phyloP scores from a whole-genome alignment of 2,113 vertebrate species.

The Ondatra zibethicus region DNA sequence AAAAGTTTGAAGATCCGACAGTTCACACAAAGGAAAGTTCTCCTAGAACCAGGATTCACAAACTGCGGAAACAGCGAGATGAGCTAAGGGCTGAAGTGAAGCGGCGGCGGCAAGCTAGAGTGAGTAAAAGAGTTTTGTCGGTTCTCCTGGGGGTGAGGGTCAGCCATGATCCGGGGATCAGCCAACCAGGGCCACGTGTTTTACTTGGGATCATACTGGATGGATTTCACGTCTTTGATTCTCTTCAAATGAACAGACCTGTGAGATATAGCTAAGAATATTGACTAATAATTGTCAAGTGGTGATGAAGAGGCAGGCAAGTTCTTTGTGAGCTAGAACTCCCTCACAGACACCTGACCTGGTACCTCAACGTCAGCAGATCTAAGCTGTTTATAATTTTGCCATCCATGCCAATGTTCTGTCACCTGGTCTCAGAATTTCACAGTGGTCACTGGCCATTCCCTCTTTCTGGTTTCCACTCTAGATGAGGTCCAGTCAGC shows the following conservation, averaged over 20 bases:
- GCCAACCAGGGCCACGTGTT: not conserved
- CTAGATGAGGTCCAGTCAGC: not conserved
- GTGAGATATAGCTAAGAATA: not conserved
- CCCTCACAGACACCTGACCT: too few relatives aligned
- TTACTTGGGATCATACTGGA: not conserved
- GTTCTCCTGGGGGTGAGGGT: not conserved
- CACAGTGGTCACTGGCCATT: not conserved
- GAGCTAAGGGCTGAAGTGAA: conserved; percentile 73
- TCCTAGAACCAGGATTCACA: conserved; percentile 46
- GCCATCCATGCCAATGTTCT: not conserved
- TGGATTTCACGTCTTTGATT: not conserved
- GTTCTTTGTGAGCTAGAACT: not conserved
- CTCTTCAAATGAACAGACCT: not conserved
- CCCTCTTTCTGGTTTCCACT: not conserved
- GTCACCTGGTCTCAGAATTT: not conserved
- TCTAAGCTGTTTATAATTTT: not conserved
- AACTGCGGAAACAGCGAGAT: conserved; percentile 78
- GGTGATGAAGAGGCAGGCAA: not conserved
- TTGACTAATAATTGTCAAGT: not conserved
- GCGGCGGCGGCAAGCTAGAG: conserved; percentile 39
- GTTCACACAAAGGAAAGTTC: not conserved
- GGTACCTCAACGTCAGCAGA: not conserved
- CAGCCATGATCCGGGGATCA: not conserved
- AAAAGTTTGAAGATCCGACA: conserved; percentile 30
- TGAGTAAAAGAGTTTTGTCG: conserved; percentile 51